Base-by-base conservation (phyloP, 2,888 invertebrate species). In the Ischnura elegans region DNA sequence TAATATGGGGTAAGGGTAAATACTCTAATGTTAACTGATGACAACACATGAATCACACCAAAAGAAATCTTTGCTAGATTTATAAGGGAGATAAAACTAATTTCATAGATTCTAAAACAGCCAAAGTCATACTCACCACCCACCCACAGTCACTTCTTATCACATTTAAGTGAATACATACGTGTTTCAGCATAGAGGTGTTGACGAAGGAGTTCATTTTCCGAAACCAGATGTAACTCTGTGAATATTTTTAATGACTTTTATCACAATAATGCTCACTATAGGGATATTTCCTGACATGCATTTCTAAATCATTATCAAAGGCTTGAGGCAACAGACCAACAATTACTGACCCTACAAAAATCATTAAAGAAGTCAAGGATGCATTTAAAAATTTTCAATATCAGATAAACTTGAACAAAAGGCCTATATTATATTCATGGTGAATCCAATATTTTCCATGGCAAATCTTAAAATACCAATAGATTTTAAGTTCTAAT, bases 211-310 rank as follows among this genome's bases (percentile, higher is more conserved):
- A 8, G 76, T 36, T 76, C 76, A 76, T 76, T 29, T 36, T 21
- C 76, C 76, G 76, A 76, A 76, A 76, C 76, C 76, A 76, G 76
- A 25, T 76, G 76, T 76, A 76, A 76, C 36, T 76, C 76, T 76
- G 76, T 36, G 76, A 76, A 76, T 76, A 25, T 76, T 76, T 76
- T 76, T 76, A 76, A 76, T 76, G 76, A 76, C 76, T 76, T 76
- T 76, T 36, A 76, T 76, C 36, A 76, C 36, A 36, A 36, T 25
- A 76, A 76, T 76, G 76, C 76, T 36, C 36, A 76, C 21, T 76
- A 29, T 36, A 76, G 16, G 4, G 10, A 25, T 36, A 76, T 36
- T 21, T 36, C 76, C 36, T 76, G 36, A 36, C 76, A 76, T 76
- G 13, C 29, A 36, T 10, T 36, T 76, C 36, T 76, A 8, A 36